Evolutionary conservation across 2,888 invertebrate species (phyloP), one percentile per base, ranked within the genome.

Genomic region (Spilarctia lutea): DNA sequence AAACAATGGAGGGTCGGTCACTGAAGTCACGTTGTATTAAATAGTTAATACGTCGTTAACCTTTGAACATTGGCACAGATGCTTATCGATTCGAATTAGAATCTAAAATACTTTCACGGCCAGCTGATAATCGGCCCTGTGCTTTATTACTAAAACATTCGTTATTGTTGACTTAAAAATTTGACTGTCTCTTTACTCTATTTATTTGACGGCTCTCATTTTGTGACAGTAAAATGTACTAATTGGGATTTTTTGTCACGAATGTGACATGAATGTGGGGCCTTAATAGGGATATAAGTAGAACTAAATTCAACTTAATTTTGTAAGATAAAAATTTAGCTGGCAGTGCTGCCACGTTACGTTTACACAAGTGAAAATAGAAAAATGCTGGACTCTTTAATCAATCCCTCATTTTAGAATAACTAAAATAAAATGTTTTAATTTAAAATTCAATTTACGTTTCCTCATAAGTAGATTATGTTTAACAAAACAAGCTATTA

Each of bases 31-130:
- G 86, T 85, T 88, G 70, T 80, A 89, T 88, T 84, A 85, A 85
- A 87, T 86, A 83, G 88, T 89, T 90, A 89, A 90, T 88, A 87
- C 87, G 81, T 86, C 86, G 87, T 92, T 90, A 90, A 89, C 90
- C 89, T 90, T 88, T 88, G 86, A 81, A 78, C 87, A 83, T 83
- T 84, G 84, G 78, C 84, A 83, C 82, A 84, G 81, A 77, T 81
- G 79, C 75, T 75, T 82, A 86, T 87, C 86, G 84, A 87, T 87
- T 83, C 81, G 75, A 79, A 84, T 83, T 86, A 84, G 81, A 71
- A 78, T 78, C 79, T 74, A 79, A 85, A 84, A 82, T 83, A 81
- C 77, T 81, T 82, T 86, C 76, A 80, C 81, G 74, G 71, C 73
- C 45, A 42, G 60, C 71, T 73, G 63, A 72, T 52, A 75, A 75